Base-by-base conservation (phyloP, 1,140 invertebrate genomes). In the Daktulosphaira vitifoliae region DNA sequence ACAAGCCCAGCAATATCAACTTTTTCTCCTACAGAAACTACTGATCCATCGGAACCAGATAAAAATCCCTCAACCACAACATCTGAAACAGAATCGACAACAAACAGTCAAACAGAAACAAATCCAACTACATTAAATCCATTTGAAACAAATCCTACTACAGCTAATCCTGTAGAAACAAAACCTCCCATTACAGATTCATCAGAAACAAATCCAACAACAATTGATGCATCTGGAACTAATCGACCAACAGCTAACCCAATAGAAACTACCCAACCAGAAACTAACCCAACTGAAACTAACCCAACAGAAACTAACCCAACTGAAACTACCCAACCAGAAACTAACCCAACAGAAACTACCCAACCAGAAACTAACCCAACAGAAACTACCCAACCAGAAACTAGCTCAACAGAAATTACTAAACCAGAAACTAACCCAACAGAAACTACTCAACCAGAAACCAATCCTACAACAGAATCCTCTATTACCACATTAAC, bases 21-120 rank as follows among this genome's bases (percentile, higher is more conserved):
- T 23, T 48, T 29, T 25, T 26, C 33, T 25, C 23, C 22, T 44
- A 54, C n/a, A 16, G 26, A 76, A 76, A 66, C 74, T 74, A 70
- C 76, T 74, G 53, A 65, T 69, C 69, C 73, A 13, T 56, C 59
- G 48, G 9, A 20, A 29, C 33, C 50, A n/a, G 26, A 65, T 22
- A 64, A 20, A 16, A 29, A 39, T 3, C 42, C 67, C 53, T 48
- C 67, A 13, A 37, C 65, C n/a, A 69, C 65, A 39, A 20, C 16
- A 65, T 25, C 65, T 26, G 52, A 65, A 38, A 65, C 42, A 18
- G 54, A 65, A 44, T 20, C 53, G 11, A 56, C 59, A 48, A 54
- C 48, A 66, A 20, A 18, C 20, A 23, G 18, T 37, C 62, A 65
- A 65, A 13, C 46, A 38, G 62, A 38, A 37, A 26, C 48, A 13